Conservation (phyloP, 1,140 invertebrate species). For the Anoplolepis gracilipes region DNA sequence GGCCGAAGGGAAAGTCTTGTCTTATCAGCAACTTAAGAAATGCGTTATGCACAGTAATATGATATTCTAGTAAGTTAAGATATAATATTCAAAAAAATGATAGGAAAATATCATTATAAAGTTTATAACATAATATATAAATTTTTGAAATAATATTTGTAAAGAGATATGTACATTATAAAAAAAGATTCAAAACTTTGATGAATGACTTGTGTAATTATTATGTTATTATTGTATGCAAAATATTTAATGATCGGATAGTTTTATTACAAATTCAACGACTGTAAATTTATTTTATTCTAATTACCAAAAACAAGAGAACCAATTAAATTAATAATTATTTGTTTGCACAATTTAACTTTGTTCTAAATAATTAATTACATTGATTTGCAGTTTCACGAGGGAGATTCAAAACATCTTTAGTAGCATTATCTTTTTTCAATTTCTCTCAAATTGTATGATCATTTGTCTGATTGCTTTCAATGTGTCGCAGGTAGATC, state of each 20-base stretch:
- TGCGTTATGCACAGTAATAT: slow-evolving; percentile 69
- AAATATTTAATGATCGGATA: too few relatives aligned
- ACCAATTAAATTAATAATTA: slow-evolving; percentile 15
- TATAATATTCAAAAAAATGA: background rate
- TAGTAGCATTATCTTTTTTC: slow-evolving; percentile 83
- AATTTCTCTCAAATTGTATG: slow-evolving; percentile 85
- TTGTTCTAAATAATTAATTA: background rate
- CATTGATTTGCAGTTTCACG: slow-evolving; percentile 69
- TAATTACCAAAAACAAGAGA: background rate
- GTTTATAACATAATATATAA: too few relatives aligned
- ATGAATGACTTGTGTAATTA: too few relatives aligned
- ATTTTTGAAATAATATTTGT: too few relatives aligned
- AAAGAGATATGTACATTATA: background rate
- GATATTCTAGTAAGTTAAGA: slow-evolving; percentile 71
- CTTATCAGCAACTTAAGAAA: slow-evolving; percentile 59
- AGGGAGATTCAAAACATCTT: slow-evolving; percentile 79
- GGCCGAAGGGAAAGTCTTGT: background rate
- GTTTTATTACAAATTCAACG: too few relatives aligned
- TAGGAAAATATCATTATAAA: background rate
- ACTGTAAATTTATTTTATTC: background rate
- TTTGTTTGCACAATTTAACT: slow-evolving; percentile 10
- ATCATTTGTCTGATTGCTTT: slow-evolving; percentile 87
- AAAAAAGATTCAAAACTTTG: background rate
- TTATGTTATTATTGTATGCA: too few relatives aligned
- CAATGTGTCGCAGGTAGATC: slow-evolving; percentile 83